Base-by-base conservation (phyloP, 2,888 invertebrate genomes). In the Sylvicola cinctus region DNA sequence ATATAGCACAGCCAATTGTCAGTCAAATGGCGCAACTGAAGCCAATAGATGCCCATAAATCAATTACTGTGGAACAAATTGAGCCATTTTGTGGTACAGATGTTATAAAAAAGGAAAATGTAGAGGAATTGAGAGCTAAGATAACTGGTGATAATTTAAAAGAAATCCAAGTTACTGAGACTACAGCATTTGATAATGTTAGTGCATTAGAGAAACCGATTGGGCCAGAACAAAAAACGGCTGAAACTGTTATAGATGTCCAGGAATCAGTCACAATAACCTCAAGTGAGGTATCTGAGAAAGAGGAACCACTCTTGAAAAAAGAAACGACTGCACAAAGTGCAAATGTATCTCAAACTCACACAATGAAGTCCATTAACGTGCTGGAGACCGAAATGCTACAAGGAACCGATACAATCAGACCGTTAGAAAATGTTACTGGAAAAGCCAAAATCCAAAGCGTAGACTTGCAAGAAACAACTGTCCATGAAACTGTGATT, bases 281-380 rank as follows among this genome's bases (percentile, higher is more conserved):
- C 2, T 56, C 65, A 50, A 47, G 58, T 8, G 54, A 58, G 15
- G 39, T 55, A 1, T 57, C 60, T 15, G 70, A 70, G 40, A 63
- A 60, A 43, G 66, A 66, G 51, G 47, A 41, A 40, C 28, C 39
- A 27, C 46, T 64, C 14, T 54, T 64, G 49, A 55, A 52, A 3
- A 53, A 48, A 4, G 49, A 61, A 39, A 50, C 57, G 8, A 45
- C 50, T 20, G 40, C 54, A 42, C 51, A 61, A 48, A 49, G 43
- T 31, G 46, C 47, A 16, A 44, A 46, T 5, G 43, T 47, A 29
- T 41, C 29, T 15, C 38, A 38, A 33, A 32, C 32, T 6, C 23
- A 32, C 12, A 35, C 36, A 16, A 12, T 43, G 41, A 36, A 32
- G 39, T 32, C 40, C 47, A 42, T 46, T 26, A 39, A 50, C 7